Evolutionary conservation across 2,113 vertebrate species (phyloP).

Genomic region (human (Homo sapiens)): DNA sequence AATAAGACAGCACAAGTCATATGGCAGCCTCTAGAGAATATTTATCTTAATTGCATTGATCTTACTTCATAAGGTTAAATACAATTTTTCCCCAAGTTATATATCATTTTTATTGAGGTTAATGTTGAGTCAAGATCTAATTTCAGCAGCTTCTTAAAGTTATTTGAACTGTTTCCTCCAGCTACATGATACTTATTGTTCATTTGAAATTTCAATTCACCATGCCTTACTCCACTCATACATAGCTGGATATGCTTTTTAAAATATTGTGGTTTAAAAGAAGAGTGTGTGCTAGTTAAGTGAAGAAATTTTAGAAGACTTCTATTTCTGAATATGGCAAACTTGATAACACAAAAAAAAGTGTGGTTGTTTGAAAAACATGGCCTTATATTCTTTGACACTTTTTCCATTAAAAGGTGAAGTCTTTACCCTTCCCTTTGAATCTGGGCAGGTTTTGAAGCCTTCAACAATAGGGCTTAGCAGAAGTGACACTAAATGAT

Average conservation of each 20-base stretch:
- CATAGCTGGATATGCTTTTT: not conserved
- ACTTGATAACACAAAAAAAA: not conserved
- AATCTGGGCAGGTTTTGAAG: not conserved
- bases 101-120: conserved; percentile 77
- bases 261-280: not conserved
- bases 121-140: conserved; percentile 73
- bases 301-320: not conserved
- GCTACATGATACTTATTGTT: conserved; percentile 21
- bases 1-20: conserved; percentile 30
- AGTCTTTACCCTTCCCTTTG: not conserved
- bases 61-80: conserved; percentile 73
- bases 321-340: not conserved
- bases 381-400: not conserved
- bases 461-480: not conserved
- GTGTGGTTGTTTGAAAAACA: not conserved
- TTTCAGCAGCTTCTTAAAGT: conserved; percentile 64
- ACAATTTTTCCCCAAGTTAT: conserved; percentile 71
- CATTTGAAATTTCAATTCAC: conserved; percentile 42
- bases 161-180: conserved; percentile 45
- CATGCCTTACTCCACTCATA: not conserved
- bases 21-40: conserved; percentile 62
- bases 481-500: not conserved
- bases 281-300: not conserved
- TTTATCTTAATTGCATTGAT: conserved; percentile 77
- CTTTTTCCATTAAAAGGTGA: not conserved